Evolutionary conservation across 2,797 vertebrate species (phyloP).

Genomic region (Aplochiton taeniatus): DNA sequence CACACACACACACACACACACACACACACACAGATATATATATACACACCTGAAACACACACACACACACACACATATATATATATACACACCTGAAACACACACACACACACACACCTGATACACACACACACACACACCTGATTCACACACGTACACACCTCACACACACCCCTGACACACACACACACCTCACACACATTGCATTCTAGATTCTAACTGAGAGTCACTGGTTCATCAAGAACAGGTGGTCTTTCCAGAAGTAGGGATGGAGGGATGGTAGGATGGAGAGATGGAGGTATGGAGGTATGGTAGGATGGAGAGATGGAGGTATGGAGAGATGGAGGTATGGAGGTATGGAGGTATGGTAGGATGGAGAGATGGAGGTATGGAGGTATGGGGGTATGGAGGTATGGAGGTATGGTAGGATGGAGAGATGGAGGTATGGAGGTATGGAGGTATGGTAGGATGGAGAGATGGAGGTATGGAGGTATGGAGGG

Average conservation of each 20-base stretch:
- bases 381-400: neutral
- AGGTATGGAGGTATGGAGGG: neutral
- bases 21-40: neutral
- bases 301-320: neutral
- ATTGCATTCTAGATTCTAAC: neutral
- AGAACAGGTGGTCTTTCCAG: too few relatives aligned
- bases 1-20: conserved; percentile 3
- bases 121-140: neutral
- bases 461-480: neutral
- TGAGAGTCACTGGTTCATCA: too few relatives aligned
- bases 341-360: neutral
- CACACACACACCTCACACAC: neutral
- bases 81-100: too few relatives aligned
- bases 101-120: neutral
- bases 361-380: too few relatives aligned
- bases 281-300: neutral
- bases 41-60: conserved; percentile 3
- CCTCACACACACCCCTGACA: conserved; percentile 5
- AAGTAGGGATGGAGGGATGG: neutral
- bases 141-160: conserved; percentile 2
- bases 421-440: neutral
- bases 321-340: neutral
- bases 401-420: neutral
- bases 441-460: neutral
- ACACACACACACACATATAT: conserved; percentile 1